phyloP scores from a whole-genome alignment of 2,113 vertebrate species.

The Mobula hypostoma region DNA sequence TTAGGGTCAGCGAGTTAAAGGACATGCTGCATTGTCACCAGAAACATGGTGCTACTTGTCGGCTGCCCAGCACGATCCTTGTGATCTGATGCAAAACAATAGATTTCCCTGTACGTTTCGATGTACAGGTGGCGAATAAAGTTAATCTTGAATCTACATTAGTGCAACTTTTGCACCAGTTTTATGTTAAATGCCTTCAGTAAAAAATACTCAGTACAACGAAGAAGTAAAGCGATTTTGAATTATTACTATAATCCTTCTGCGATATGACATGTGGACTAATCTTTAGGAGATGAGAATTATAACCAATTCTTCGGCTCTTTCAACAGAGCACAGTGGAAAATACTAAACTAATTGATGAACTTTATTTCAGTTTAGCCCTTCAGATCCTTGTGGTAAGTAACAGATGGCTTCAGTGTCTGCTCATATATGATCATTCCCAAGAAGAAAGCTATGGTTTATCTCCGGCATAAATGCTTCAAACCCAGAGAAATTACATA shows the following conservation, averaged over 20 bases:
- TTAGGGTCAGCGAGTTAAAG: too few relatives aligned
- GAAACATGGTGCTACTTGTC: too few relatives aligned
- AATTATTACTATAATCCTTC: not conserved
- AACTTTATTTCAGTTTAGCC: not conserved
- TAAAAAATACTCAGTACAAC: not conserved
- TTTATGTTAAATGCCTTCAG: not conserved
- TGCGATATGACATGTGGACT: not conserved
- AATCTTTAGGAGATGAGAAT: not conserved
- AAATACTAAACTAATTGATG: not conserved
- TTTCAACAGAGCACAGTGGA: not conserved
- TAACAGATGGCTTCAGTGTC: not conserved
- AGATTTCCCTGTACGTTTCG: too few relatives aligned
- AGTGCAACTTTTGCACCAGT: too few relatives aligned
- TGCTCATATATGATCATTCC: not conserved
- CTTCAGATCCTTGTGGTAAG: not conserved
- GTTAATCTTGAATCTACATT: too few relatives aligned
- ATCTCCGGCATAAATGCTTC: not conserved
- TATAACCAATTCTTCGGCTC: not conserved
- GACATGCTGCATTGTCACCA: too few relatives aligned
- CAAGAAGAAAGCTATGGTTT: not conserved
- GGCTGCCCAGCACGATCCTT: too few relatives aligned
- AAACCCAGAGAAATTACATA: not conserved
- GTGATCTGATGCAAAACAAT: too few relatives aligned
- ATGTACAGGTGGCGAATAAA: too few relatives aligned
- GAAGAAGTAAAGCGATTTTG: not conserved